A percentile compares a stretch with the other conserved stretches of the same genome.
These are phyloP conservation scores for Albula glossodonta DNA, from an alignment of 2,113 vertebrate genomes.

Conservation along the genomic window DNA sequence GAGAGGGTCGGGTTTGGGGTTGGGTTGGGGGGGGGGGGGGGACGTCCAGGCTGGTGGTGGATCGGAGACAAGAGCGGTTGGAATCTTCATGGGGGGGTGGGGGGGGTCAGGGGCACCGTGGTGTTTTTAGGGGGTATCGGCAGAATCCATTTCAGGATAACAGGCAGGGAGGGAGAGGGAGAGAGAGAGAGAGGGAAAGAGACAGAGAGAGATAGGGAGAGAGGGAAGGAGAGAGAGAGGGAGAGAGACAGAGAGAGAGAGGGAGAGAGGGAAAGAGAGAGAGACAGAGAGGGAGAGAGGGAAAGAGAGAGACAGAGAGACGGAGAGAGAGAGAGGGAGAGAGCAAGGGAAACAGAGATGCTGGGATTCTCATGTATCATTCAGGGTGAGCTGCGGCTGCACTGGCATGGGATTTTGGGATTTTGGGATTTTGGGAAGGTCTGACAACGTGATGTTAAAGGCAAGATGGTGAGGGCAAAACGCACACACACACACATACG, in stretches of 20 bases:
- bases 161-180: background rate
- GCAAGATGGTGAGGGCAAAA: background rate
- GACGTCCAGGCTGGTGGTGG: conserved; percentile 48
- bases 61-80: conserved; percentile 46
- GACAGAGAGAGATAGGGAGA: too few species aligned
- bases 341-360: background rate
- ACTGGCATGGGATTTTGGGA: background rate
- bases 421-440: too few species aligned
- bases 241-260: too few species aligned
- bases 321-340: too few species aligned
- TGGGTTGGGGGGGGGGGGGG: conserved; percentile 12
- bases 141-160: background rate
- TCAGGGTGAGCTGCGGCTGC: background rate
- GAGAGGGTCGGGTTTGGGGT: background rate
- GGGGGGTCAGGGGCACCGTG: background rate
- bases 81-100: conserved; percentile 39
- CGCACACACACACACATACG: background rate
- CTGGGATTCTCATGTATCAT: background rate
- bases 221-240: too few species aligned
- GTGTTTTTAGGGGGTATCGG: background rate
- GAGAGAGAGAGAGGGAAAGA: too few species aligned
- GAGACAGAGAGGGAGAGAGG: too few species aligned
- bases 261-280: too few species aligned
- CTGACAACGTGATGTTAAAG: too few species aligned
- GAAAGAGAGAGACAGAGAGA: too few species aligned